Percentiles rank a stretch among this genome's conserved stretches.
Evolutionary conservation across 2,797 vertebrate species (phyloP).

Genomic region (Tragelaphus eurycerus): DNA sequence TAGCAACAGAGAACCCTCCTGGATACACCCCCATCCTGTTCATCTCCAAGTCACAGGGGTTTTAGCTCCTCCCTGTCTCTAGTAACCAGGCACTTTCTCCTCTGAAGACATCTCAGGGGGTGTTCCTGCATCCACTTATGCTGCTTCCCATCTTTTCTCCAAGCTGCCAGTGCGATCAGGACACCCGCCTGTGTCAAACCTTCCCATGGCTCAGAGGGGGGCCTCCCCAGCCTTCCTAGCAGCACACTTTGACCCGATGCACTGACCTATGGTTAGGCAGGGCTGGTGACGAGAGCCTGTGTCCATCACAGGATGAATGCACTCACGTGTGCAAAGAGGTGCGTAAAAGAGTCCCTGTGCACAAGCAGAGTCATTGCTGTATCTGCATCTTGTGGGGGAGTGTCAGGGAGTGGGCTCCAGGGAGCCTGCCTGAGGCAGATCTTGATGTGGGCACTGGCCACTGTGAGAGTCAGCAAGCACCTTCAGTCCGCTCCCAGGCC

Average conservation of each 20-base stretch:
- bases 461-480: not conserved
- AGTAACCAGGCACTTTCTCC: not conserved
- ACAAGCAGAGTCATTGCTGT: not conserved
- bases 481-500: not conserved
- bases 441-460: not conserved
- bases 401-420: not conserved
- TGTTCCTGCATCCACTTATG: not conserved
- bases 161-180: not conserved
- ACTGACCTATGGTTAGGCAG: not conserved
- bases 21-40: not conserved
- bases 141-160: not conserved
- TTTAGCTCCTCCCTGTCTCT: not conserved
- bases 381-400: not conserved
- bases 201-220: not conserved
- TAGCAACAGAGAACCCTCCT: not conserved
- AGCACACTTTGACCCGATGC: not conserved
- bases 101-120: not conserved
- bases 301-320: not conserved
- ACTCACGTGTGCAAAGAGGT: not conserved
- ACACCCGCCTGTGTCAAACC: not conserved
- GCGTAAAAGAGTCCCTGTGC: not conserved
- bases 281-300: not conserved
- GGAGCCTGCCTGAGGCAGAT: not conserved
- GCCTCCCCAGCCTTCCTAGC: not conserved
- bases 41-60: not conserved